Base-by-base conservation (phyloP, 1,140 invertebrate species). In the Odontomachus brunneus region DNA sequence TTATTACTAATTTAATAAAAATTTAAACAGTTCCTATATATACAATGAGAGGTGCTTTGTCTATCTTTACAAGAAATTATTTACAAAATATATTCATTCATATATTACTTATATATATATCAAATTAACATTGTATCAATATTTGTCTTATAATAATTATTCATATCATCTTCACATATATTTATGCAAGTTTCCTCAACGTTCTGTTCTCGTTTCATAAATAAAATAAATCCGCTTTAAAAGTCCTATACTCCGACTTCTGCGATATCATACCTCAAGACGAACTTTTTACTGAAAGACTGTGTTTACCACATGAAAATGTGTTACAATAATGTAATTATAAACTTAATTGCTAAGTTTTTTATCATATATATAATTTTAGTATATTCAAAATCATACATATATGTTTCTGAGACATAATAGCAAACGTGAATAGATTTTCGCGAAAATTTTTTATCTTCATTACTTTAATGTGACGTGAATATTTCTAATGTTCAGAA, bases 51-150 rank as follows among this genome's bases (percentile, higher is more conserved):
- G 85, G 87, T 93, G 88, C 86, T 90, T 84, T 88, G 84, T 84
- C 84, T 86, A 91, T 91, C 89, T 93, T 91, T 92, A 93, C 92
- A 91, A 93, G 93, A 93, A 92, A 90, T 93, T 93, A 94, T 94
- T 93, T 94, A 94, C 93, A 94, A 94, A 94, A 93, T 94, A 94
- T 93, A 93, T 92, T 91, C 84, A 89, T 93, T 90, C 89, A 92
- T 93, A 92, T 93, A 94, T 92, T 93, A 94, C 88, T 86, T 91
- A 93, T 44, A 44, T 93, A 89, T 91, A 93, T 44, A 44, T 93
- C 89, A 93, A 93, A 92, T 92, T 93, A 93, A 94, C 90, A 91
- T 91, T 89, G 87, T 91, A 90, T 92, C 91, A 89, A 88, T 89
- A 88, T 72, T 88, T 91, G 89, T 89, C 89, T 87, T 87, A 78